Conservation (phyloP, 2,113 vertebrate genomes). For the Cricetomys ansorgei region DNA sequence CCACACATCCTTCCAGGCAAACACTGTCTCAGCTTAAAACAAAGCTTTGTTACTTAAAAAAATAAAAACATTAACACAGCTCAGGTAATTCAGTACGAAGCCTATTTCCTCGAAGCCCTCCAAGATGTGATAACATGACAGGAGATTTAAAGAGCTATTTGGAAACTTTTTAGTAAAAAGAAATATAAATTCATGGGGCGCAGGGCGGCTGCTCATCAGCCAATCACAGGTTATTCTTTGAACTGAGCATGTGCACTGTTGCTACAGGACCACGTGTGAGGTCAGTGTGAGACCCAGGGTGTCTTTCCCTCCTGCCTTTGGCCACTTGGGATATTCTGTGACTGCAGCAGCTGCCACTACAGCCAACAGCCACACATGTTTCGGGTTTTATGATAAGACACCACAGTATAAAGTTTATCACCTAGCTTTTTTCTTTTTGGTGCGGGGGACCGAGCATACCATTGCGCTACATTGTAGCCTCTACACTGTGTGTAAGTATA, state of each 20-base stretch:
- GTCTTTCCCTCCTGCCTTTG: not conserved
- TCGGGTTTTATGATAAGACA: not conserved
- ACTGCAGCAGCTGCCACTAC: not conserved
- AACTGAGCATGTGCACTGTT: not conserved
- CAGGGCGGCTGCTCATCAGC: not conserved
- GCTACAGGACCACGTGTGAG: not conserved
- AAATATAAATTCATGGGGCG: slow-evolving; percentile 17
- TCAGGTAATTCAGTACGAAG: slow-evolving; percentile 53
- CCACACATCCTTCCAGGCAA: slow-evolving; percentile 64
- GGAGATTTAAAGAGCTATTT: not conserved
- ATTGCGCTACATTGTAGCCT: too few species aligned
- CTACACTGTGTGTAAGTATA: not conserved
- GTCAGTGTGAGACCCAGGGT: not conserved
- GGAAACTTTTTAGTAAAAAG: not conserved
- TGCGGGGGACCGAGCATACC: not conserved
- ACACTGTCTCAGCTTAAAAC: slow-evolving; percentile 49
- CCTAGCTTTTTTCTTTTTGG: not conserved
- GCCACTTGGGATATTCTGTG: not conserved
- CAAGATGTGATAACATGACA: not conserved
- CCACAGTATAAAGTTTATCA: too few species aligned
- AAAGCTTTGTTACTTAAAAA: slow-evolving; percentile 17
- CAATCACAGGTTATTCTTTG: not conserved
- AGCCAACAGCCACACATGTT: not conserved
- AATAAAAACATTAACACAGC: not conserved
- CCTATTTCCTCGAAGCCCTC: slow-evolving; percentile 41